These are phyloP conservation scores for Melikaiella ostensackeni DNA, from an alignment of 2,888 invertebrate genomes.

Conservation along the genomic window DNA sequence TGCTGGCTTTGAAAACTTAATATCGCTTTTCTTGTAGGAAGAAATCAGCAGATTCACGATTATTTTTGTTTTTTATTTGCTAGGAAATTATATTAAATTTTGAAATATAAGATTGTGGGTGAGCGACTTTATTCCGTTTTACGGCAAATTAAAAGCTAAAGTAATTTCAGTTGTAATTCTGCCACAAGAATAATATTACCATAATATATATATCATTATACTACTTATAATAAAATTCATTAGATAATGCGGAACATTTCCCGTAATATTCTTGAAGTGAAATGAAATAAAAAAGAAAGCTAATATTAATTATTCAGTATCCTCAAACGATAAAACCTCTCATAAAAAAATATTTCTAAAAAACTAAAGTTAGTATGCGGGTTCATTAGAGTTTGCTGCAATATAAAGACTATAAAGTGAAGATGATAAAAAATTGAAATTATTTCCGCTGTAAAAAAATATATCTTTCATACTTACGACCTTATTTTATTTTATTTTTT, in stretches of 20 bases:
- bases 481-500: background rate
- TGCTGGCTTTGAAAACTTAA: too few relatives aligned
- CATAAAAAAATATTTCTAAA: background rate
- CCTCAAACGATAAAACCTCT: background rate
- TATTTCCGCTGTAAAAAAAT: conserved; percentile 20
- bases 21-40: too few relatives aligned
- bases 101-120: too few relatives aligned
- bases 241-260: too few relatives aligned
- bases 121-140: too few relatives aligned
- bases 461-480: background rate
- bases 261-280: background rate
- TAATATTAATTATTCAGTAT: conserved; percentile 5
- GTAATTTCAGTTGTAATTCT: too few relatives aligned
- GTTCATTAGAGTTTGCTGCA: background rate
- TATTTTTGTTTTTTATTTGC: too few relatives aligned
- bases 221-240: too few relatives aligned
- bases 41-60: background rate
- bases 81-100: too few relatives aligned
- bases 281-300: background rate
- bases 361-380: background rate
- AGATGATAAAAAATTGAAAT: background rate
- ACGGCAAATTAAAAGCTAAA: too few relatives aligned
- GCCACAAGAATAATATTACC: too few relatives aligned
- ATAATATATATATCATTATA: too few relatives aligned
- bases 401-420: conserved; percentile 10